These are phyloP conservation scores for Heterochromis multidens DNA, from an alignment of 2,113 vertebrate species.

Conservation along the genomic window DNA sequence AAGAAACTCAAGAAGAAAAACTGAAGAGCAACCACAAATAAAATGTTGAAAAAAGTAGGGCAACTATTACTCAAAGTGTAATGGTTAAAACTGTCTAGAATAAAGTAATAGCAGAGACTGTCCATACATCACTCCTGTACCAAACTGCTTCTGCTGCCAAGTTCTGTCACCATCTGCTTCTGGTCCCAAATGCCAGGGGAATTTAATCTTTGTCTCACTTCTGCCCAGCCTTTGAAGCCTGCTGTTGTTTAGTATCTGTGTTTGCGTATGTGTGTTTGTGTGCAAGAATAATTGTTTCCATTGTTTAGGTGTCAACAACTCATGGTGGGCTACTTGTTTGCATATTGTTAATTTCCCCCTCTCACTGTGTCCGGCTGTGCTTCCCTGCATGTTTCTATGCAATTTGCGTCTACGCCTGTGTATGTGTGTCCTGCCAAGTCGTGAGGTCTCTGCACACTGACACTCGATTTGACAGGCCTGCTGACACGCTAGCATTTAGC, in stretches of 20 bases:
- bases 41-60: not conserved
- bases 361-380: slow-evolving; percentile 23
- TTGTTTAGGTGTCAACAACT: slow-evolving; percentile 55
- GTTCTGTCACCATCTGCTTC: slow-evolving; percentile 40
- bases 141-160: slow-evolving; percentile 33
- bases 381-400: slow-evolving; percentile 22
- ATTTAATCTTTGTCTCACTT: slow-evolving; percentile 45
- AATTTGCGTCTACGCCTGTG: not conserved
- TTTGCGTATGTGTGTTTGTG: not conserved
- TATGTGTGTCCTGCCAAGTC: slow-evolving; percentile 19
- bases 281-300: slow-evolving; percentile 51
- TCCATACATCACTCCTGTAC: slow-evolving; percentile 44
- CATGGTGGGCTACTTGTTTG: slow-evolving; percentile 54
- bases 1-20: not conserved
- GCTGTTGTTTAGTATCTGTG: not conserved
- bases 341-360: slow-evolving; percentile 68
- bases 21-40: not conserved
- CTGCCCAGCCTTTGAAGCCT: slow-evolving; percentile 24
- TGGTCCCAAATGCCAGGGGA: slow-evolving; percentile 32
- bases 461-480: slow-evolving; percentile 56
- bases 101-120: slow-evolving; percentile 33
- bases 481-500: slow-evolving; percentile 66
- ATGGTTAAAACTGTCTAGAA: slow-evolving; percentile 39
- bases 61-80: slow-evolving; percentile 19
- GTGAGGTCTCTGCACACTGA: slow-evolving; percentile 32